Base-by-base conservation (phyloP, 2,113 vertebrate species). In the Myiopsitta monachus region DNA sequence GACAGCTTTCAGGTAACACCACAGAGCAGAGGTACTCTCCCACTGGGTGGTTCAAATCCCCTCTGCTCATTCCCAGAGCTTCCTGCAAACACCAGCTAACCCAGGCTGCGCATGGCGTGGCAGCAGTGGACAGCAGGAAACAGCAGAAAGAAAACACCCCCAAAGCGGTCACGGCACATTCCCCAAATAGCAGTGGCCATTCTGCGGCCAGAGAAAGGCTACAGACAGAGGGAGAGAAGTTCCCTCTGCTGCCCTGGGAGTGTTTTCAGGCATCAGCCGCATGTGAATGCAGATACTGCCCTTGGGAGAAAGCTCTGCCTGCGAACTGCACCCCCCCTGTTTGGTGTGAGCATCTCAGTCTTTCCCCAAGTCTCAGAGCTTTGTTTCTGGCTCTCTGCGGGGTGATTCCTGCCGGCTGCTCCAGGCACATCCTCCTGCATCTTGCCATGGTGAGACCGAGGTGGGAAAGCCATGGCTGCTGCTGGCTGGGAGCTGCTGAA, bases 131-230 rank as follows among this genome's bases (percentile, higher is more conserved):
- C 84, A 92, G 64, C 87, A 85, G 92, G 93, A 89, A 91, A 78
- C 22, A 54, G 87, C 81, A 54, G 84, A 92, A 87, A 78, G 55
- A 70, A 89, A 96, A 94, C 87, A 68, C 31, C 74, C 78, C 87
- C 38, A 13, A 38, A 92, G 92, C 2, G 0, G 81, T 64, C 78
- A 79, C 5, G 1, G 69, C 78, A 73, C 92, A 80, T 96, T 97
- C 74, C 90, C 83, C 75, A 73, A n/a, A 93, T 49, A 85, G 78
- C 88, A 88, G 30, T 0, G 1, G 52, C 69, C 13, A 2, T 87
- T 61, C 69, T 52, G 75, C 0, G 1, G 77, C 51, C 57, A 82
- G 57, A 68, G 88, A 83, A 95, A 88, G 52, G 78, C 70, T 79
- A 47, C 84, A 82, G 72, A 68, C 79, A 84, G 13, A 52, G 30